These are phyloP conservation scores for Sciurus niger DNA, from an alignment of 2,113 vertebrate genomes.

Conservation along the genomic window DNA sequence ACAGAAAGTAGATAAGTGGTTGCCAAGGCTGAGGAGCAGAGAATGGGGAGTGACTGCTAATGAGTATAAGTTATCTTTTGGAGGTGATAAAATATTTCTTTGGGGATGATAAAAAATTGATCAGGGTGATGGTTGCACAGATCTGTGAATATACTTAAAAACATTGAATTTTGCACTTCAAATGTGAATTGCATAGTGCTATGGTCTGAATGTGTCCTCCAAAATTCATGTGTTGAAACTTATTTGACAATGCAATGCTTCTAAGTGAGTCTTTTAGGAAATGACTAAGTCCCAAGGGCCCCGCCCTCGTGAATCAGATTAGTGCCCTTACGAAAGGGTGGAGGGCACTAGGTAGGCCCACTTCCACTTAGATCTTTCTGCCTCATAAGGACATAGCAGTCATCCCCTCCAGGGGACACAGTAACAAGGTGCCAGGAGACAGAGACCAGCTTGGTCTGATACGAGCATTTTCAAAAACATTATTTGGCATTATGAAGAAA, in stretches of 20 bases:
- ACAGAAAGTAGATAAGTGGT: neutral
- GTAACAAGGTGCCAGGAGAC: neutral
- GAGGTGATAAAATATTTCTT: too few species aligned
- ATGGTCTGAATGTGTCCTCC: neutral
- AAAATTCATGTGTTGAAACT: neutral
- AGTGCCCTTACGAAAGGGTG: too few species aligned
- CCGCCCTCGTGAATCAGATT: neutral
- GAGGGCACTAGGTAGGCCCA: neutral
- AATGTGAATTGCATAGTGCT: neutral
- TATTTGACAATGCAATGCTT: neutral
- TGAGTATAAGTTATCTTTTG: neutral
- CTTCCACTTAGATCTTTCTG: neutral
- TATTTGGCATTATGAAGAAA: neutral
- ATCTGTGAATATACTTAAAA: neutral
- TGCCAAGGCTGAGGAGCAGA: neutral
- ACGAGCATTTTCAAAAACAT: neutral
- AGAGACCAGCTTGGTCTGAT: neutral
- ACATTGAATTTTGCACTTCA: neutral
- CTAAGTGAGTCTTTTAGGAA: neutral
- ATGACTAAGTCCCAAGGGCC: neutral
- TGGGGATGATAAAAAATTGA: neutral
- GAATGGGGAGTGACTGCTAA: neutral
- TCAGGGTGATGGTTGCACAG: neutral
- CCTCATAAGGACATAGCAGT: neutral
- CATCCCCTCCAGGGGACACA: neutral